Conservation (phyloP, 1,140 invertebrate species). For the Platorchestia sp. region DNA sequence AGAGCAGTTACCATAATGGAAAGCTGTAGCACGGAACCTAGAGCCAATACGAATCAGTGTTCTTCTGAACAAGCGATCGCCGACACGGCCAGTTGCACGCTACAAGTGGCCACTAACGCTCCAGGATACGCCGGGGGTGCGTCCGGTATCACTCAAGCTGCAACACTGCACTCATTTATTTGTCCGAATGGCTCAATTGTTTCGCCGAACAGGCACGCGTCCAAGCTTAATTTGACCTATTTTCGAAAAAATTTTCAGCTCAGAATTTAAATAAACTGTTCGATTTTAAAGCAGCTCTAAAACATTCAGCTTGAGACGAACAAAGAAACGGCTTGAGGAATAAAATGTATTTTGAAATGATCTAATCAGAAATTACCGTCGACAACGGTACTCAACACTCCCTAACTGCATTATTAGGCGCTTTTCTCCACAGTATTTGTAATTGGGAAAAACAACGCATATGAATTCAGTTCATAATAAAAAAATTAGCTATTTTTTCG, state of each 20-base stretch:
- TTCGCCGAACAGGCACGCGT: not conserved
- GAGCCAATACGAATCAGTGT: not conserved
- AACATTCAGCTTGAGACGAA: too few relatives aligned
- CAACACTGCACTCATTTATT: not conserved
- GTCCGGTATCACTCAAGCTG: not conserved
- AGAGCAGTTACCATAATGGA: slow-evolving; percentile 7
- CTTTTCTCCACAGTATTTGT: too few relatives aligned
- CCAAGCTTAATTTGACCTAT: not conserved
- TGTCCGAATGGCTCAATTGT: not conserved
- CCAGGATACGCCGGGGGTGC: not conserved
- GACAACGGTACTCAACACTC: too few relatives aligned
- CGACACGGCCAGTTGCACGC: not conserved
- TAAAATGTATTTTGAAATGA: too few relatives aligned
- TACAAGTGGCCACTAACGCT: not conserved
- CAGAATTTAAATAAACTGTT: not conserved
- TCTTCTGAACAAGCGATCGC: not conserved
- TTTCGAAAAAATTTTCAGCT: not conserved
- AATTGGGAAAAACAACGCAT: too few relatives aligned
- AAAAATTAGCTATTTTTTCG: too few relatives aligned
- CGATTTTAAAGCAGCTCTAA: too few relatives aligned
- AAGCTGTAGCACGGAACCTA: not conserved
- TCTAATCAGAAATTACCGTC: too few relatives aligned
- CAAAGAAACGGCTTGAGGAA: too few relatives aligned
- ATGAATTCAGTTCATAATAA: too few relatives aligned
- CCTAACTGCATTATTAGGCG: too few relatives aligned